A percentile compares a stretch with the other conserved stretches of the same genome.
Evolutionary conservation across 2,797 vertebrate species (phyloP).

Genomic region (Micromesistius poutassou): DNA sequence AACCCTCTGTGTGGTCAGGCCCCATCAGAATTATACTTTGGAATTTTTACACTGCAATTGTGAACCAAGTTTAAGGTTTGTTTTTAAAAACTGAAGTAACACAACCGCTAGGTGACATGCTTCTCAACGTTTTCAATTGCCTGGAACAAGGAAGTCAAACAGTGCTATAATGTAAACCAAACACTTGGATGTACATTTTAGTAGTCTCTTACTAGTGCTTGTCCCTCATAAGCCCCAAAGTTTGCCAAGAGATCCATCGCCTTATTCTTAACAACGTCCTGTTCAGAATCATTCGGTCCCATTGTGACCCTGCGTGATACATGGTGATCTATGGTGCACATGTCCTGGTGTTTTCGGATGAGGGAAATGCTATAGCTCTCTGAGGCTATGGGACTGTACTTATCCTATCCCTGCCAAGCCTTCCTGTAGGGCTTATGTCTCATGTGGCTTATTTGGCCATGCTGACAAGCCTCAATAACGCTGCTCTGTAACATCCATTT

Average conservation of each 20-base stretch:
- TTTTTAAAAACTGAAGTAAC: neutral
- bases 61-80: neutral
- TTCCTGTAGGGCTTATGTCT: slow-evolving; percentile 29
- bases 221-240: neutral
- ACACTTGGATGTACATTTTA: neutral
- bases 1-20: slow-evolving; percentile 36
- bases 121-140: neutral
- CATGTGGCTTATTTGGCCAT: slow-evolving; percentile 8
- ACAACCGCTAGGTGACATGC: neutral
- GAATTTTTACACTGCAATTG: neutral
- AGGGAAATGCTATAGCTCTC: slow-evolving; percentile 21
- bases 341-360: slow-evolving; percentile 21
- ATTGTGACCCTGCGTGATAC: neutral
- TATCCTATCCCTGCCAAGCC: slow-evolving; percentile 16
- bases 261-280: neutral
- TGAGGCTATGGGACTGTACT: slow-evolving; percentile 5
- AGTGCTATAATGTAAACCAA: neutral
- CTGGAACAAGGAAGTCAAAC: neutral
- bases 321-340: neutral
- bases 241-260: neutral
- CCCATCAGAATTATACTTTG: neutral
- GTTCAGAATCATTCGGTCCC: neutral
- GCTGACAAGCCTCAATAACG: slow-evolving; percentile 12
- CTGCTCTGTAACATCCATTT: slow-evolving; percentile 50
- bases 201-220: neutral